Percentiles rank a stretch among this genome's conserved stretches.
These are phyloP conservation scores for Phorcus lineatus DNA, from an alignment of 2,888 invertebrate species.

Conservation along the genomic window DNA sequence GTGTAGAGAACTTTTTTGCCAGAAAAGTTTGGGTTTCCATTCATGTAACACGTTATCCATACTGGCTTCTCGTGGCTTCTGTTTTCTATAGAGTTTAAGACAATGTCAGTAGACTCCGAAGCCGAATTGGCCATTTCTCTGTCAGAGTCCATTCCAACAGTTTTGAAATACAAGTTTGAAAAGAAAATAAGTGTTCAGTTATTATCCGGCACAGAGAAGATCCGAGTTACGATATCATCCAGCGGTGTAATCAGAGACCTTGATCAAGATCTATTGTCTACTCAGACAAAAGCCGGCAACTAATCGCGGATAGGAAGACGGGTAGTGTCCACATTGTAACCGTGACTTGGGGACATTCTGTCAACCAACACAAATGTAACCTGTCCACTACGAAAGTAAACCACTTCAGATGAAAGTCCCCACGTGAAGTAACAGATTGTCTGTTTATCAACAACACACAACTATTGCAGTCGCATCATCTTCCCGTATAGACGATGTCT, in stretches of 20 bases:
- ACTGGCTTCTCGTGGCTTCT: conserved; percentile 23
- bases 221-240: neutral
- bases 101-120: conserved; percentile 5
- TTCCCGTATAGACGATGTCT: neutral
- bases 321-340: no score
- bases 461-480: neutral
- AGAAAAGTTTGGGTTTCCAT: conserved; percentile 35
- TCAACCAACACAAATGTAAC: no score
- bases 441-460: neutral
- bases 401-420: no score
- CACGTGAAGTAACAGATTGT: no score
- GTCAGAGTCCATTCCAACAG: conserved; percentile 8
- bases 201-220: no score
- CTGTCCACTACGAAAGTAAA: no score
- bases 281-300: neutral
- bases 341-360: no score
- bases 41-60: conserved; percentile 31
- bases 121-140: conserved; percentile 12
- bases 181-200: no score
- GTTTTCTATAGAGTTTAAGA: conserved; percentile 14
- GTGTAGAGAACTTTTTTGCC: conserved; percentile 41
- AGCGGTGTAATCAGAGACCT: neutral
- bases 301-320: no score
- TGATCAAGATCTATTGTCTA: neutral
- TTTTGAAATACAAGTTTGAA: neutral